Evolutionary conservation across 1,140 invertebrate species (phyloP), one percentile per base, ranked within the genome.

Genomic region (Drosophila pseudoananassae): DNA sequence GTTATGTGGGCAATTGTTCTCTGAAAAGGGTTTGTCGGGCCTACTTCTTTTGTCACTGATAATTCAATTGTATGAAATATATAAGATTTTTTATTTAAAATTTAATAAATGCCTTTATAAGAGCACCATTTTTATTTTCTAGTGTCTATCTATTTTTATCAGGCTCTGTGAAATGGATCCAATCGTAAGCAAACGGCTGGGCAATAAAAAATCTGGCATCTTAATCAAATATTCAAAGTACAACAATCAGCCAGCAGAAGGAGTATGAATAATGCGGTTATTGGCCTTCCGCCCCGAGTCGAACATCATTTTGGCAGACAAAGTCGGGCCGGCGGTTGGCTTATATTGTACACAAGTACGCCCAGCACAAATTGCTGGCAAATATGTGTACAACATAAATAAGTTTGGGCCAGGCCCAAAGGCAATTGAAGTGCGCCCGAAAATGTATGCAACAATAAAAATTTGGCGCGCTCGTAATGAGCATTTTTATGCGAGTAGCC

Each of bases 331-430:
- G 78, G 58, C 79, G 78, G 71, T 78, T 71, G 78, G 66, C 68
- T 50, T 70, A 60, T 82, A 83, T 66, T 71, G 56, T 64, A 46
- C 66, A 45, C 12, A 9, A 47, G 61, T 38, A 27, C 45, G 50
- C 59, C 59, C 49, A 45, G 45, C 49, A 75, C 81, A 87, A 87
- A 87, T 82, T 87, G 83, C 73, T 65, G 61, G 74, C 83, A 87
- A 87, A 87, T 87, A 88, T 87, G 78, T 76, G 74, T 55, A 72
- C 51, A 72, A 87, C 75, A 87, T 87, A 87, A 87, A 87, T 82
- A 87, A 87, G 58, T 54, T 69, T 55, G 20, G 33, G 15, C 23
- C 29, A 27, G 36, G 57, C 61, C 33, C 31, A 1, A 23, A 17
- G 46, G 33, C 46, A 38, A 31, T 29, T 29, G 46, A 54, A 54